Conservation (phyloP, 1,140 invertebrate species). For the Microplitis mediator region DNA sequence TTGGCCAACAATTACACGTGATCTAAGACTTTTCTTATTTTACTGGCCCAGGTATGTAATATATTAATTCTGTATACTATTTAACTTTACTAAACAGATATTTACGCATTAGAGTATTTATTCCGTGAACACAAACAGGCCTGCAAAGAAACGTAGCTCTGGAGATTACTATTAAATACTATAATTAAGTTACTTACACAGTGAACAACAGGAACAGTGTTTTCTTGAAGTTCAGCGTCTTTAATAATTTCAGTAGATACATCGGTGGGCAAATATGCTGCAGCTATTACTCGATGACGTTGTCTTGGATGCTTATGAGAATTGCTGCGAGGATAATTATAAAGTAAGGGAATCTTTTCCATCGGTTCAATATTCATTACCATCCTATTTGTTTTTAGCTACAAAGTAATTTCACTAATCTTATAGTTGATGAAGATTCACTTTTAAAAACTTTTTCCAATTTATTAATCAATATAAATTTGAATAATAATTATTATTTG, state of each 20-base stretch:
- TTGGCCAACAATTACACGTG: no score
- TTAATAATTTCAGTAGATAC: conserved; percentile 43
- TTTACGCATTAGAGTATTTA: not conserved
- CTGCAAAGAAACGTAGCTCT: not conserved
- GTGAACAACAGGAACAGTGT: conserved; percentile 29
- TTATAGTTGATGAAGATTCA: no score
- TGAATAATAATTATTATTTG: no score
- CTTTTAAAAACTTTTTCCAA: no score
- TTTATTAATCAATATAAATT: no score
- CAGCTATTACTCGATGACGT: conserved; percentile 40
- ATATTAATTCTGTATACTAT: no score
- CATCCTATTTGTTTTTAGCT: no score
- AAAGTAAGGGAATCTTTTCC: conserved; percentile 12
- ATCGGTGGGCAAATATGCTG: conserved; percentile 28
- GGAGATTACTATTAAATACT: not conserved
- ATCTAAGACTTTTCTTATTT: no score
- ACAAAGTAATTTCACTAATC: no score
- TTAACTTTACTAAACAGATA: no score
- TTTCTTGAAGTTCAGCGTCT: conserved; percentile 35
- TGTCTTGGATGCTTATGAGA: no score
- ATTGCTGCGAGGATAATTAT: not conserved
- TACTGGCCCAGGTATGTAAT: no score
- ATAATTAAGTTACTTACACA: conserved; percentile 36
- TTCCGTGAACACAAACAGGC: not conserved
- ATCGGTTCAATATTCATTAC: conserved; percentile 32